A percentile compares a stretch with the other conserved stretches of the same genome.
These are phyloP conservation scores for Vannuccia rotundouncinata DNA, from an alignment of 2,888 invertebrate species.

Conservation along the genomic window DNA sequence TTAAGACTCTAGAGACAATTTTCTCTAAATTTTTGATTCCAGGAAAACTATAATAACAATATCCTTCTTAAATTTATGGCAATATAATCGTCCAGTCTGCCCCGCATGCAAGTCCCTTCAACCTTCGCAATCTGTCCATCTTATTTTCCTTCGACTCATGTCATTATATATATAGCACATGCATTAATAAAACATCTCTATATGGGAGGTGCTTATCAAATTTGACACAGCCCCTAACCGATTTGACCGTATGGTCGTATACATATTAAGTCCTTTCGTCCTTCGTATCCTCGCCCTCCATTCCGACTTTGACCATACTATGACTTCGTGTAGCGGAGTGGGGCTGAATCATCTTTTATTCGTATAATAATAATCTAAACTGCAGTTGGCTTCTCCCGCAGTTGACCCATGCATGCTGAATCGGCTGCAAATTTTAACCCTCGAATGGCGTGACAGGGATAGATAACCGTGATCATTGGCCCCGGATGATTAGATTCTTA, in stretches of 20 bases:
- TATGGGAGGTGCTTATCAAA: neutral
- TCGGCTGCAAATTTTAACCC: neutral
- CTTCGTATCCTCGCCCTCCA: neutral
- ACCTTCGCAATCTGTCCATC: neutral
- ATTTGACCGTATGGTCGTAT: neutral
- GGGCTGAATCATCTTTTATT: neutral
- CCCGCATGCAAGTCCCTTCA: neutral
- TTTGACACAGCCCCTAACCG: neutral
- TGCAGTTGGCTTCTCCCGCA: too few relatives aligned
- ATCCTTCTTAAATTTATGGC: too few relatives aligned
- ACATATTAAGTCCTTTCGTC: neutral
- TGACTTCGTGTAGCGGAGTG: too few relatives aligned
- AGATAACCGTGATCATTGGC: neutral
- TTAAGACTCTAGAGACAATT: too few relatives aligned
- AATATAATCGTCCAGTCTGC: too few relatives aligned
- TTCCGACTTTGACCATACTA: neutral
- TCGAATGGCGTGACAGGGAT: neutral
- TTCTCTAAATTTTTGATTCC: too few relatives aligned
- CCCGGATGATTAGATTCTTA: constrained; percentile 6
- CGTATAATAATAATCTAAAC: too few relatives aligned
- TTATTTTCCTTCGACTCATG: neutral
- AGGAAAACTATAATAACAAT: too few relatives aligned
- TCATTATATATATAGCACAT: neutral
- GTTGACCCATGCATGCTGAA: too few relatives aligned
- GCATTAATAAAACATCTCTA: neutral